Evolutionary conservation across 1,140 invertebrate species (phyloP).

Genomic region (Dendroctonus valens): DNA sequence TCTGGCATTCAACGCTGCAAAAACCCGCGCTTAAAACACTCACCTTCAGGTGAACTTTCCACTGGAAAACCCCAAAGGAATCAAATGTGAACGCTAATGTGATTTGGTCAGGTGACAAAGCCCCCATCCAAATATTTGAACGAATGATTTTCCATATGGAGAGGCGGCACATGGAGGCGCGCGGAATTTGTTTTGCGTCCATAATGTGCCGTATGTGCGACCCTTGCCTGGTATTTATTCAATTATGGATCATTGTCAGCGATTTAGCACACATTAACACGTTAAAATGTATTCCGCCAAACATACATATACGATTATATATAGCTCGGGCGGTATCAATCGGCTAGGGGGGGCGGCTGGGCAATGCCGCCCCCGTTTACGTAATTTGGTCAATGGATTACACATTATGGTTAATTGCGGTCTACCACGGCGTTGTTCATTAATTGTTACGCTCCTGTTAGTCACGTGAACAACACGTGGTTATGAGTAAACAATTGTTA

Average conservation of each 20-base stretch:
- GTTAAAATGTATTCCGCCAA: constrained; percentile 23
- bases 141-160: constrained; percentile 6
- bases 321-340: not conserved
- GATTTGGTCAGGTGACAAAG: not conserved
- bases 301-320: not conserved
- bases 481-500: constrained; percentile 16
- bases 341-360: constrained; percentile 23
- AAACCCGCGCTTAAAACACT: no score
- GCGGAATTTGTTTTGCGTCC: constrained; percentile 7
- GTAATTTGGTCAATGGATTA: constrained; percentile 52
- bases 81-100: no score
- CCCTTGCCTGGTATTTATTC: constrained; percentile 22
- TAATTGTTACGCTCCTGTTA: constrained; percentile 46
- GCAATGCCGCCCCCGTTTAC: constrained; percentile 46
- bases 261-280: constrained; percentile 29
- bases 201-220: constrained; percentile 11
- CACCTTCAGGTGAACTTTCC: no score
- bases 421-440: constrained; percentile 49
- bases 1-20: no score
- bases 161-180: not conserved
- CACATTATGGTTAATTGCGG: constrained; percentile 52
- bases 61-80: no score
- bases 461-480: constrained; percentile 48
- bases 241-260: constrained; percentile 27
- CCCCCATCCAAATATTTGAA: constrained; percentile 4